Evolutionary conservation across 2,888 invertebrate species (phyloP), one percentile per base, ranked within the genome.

Genomic region (Diadegma fenestrale): DNA sequence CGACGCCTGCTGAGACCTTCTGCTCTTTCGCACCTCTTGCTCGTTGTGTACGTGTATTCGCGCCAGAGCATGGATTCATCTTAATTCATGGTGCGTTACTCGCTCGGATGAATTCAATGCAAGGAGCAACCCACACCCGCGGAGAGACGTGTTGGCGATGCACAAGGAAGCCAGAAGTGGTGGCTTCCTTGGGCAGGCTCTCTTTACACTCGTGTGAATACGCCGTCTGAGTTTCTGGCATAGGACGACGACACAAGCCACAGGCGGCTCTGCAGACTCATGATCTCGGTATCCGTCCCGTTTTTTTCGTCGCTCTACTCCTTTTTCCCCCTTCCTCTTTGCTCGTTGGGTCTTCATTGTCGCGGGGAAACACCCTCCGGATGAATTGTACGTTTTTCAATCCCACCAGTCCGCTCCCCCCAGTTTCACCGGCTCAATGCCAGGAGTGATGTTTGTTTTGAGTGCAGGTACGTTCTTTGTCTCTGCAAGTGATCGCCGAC

Each of bases 401-500:
- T 63, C 58, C 68, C 84, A 66, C 45, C 63, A 72, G 48, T 58
- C 43, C 58, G 51, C 41, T 22, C 45, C 48, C 43, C 68, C n/a
- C 69, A n/a, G 45, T 72, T 43, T 64, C 73, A 71, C 71, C 64
- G 51, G 54, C 81, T 85, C 76, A 85, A 85, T 87, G 81, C 86
- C 86, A 84, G 82, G 86, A 86, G 85, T 87, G 87, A 93, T 93
- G 92, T 93, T 93, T 93, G 93, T 93, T 93, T 93, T 93, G 92
- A 92, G 93, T 91, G 88, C 92, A 92, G 92, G 92, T 92, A 91
- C 89, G 89, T 87, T 88, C 90, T 92, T 93, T 93, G 93, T 93
- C 90, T 93, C 89, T 90, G 88, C 87, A 72, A 87, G 88, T 89
- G 90, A 83, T 86, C 81, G 78, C 85, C 84, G 84, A 88, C 86